Conservation (phyloP, 2,888 invertebrate species). For the Temnothorax ravouxi region DNA sequence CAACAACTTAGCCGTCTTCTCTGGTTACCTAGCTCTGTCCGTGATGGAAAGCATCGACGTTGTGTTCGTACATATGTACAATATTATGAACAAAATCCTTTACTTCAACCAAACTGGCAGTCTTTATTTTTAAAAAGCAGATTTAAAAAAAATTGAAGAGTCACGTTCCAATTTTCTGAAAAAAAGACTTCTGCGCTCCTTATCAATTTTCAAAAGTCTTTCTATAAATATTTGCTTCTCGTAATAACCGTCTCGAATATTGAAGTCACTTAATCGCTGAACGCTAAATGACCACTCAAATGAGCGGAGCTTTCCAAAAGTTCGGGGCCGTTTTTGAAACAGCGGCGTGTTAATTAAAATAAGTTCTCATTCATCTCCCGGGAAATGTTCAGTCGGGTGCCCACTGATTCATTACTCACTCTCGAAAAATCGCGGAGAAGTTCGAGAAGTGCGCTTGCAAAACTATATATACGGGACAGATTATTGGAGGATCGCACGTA, state of each 20-base stretch:
- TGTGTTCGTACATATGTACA: neutral
- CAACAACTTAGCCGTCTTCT: neutral
- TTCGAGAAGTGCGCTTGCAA: neutral
- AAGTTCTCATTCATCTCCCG: no score
- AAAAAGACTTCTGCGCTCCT: neutral
- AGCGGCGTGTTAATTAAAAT: no score
- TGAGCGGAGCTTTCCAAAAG: constrained; percentile 14
- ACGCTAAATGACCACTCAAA: neutral
- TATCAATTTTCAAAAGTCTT: neutral
- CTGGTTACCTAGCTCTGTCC: neutral
- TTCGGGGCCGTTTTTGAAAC: neutral
- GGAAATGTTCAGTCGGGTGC: neutral
- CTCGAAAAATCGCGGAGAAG: constrained; percentile 17
- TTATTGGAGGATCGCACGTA: neutral
- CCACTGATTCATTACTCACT: neutral
- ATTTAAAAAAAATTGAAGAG: neutral
- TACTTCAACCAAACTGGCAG: no score
- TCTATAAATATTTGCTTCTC: constrained; percentile 15
- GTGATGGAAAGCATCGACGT: neutral
- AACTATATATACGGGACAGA: neutral
- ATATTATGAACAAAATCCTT: no score
- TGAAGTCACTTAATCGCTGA: neutral
- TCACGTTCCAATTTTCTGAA: constrained; percentile 3
- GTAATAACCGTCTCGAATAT: neutral
- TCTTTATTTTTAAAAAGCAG: no score